Evolutionary conservation across 2,113 vertebrate genomes (phyloP).

Genomic region (pig (Sus scrofa)): T2T-Sscrofa CM000812.6:86295001-86295500

Average conservation of each 20-base stretch:
- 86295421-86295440: background rate
- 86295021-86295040: too few species aligned
- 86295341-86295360: constrained; percentile 1
- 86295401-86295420: background rate
- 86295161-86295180: too few species aligned
- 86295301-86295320: constrained; percentile 22
- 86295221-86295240: background rate
- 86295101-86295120: too few species aligned
- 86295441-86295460: background rate
- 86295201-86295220: too few species aligned
- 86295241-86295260: background rate
- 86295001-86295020: background rate
- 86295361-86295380: background rate
- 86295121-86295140: too few species aligned
- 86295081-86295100: too few species aligned
- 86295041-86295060: too few species aligned
- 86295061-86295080: too few species aligned
- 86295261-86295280: constrained; percentile 3
- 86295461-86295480: background rate
- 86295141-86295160: too few species aligned
- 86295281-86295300: constrained; percentile 23
- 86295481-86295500: background rate
- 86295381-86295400: background rate
- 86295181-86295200: too few species aligned
- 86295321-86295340: background rate